Evolutionary conservation across 2,113 vertebrate species (phyloP).

Genomic region (Nematolebias whitei): DNA sequence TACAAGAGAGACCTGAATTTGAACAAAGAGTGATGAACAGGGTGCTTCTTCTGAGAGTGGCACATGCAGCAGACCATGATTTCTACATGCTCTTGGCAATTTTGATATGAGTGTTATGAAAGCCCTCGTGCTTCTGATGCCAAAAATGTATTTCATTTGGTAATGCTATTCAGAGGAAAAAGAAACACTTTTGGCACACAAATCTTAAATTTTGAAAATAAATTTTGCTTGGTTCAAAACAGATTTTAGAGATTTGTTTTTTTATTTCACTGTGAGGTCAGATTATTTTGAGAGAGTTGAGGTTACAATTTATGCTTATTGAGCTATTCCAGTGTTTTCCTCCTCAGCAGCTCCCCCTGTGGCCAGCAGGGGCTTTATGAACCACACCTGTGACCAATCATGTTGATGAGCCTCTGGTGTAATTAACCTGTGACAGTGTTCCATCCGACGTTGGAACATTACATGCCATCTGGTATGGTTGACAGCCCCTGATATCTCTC

Average conservation of each 20-base stretch:
- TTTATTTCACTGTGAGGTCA: slow-evolving; percentile 39
- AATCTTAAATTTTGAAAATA: slow-evolving; percentile 33
- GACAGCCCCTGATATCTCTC: too few species aligned
- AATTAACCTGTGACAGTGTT: too few species aligned
- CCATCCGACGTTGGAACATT: too few species aligned
- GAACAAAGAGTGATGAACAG: too few species aligned
- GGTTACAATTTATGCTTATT: slow-evolving; percentile 33
- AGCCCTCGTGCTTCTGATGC: slow-evolving; percentile 17
- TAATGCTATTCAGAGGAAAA: slow-evolving; percentile 16
- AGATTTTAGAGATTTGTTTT: slow-evolving; percentile 21
- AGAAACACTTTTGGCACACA: slow-evolving; percentile 1
- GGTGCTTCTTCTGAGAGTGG: slow-evolving; percentile 13
- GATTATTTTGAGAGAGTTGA: slow-evolving; percentile 20
- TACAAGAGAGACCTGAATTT: too few species aligned
- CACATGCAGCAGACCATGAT: slow-evolving; percentile 20
- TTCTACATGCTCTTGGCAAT: slow-evolving; percentile 24
- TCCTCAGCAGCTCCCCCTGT: too few species aligned
- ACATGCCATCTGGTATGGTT: too few species aligned
- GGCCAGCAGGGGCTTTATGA: too few species aligned
- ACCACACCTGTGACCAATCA: too few species aligned
- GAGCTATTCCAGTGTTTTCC: too few species aligned
- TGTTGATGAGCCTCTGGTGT: too few species aligned
- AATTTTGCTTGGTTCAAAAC: slow-evolving; percentile 2
- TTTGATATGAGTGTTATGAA: slow-evolving; percentile 16
- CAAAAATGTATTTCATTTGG: slow-evolving; percentile 16